These are phyloP conservation scores for Tenrec ecaudatus DNA, from an alignment of 2,113 vertebrate genomes.

Conservation along the genomic window DNA sequence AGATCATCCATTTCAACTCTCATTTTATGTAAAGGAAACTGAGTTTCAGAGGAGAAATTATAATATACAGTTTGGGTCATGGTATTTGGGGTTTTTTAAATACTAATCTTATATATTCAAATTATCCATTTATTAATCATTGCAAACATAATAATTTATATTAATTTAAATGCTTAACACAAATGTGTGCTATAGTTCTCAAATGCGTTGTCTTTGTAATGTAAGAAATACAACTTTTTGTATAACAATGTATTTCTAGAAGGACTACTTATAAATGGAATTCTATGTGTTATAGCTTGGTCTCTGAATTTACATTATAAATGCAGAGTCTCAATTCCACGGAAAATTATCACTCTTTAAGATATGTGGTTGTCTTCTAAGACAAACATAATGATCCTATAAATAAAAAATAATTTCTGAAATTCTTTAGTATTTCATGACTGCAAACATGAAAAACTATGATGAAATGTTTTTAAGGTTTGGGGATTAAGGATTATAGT, in stretches of 20 bases:
- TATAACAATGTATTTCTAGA: not conserved
- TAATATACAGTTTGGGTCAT: not conserved
- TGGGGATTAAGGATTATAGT: not conserved
- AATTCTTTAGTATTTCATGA: conserved; percentile 41
- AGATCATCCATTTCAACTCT: not conserved
- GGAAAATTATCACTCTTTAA: not conserved
- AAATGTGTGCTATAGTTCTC: not conserved
- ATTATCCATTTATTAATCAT: not conserved
- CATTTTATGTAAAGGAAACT: conserved; percentile 7
- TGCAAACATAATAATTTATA: not conserved
- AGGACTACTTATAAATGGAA: not conserved
- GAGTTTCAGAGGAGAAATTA: not conserved
- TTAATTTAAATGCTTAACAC: conserved; percentile 20
- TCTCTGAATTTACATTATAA: not conserved
- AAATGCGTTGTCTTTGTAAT: not conserved
- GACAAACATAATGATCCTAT: not conserved
- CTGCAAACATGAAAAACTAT: not conserved
- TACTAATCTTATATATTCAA: not conserved
- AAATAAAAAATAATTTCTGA: conserved; percentile 22
- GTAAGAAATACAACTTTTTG: not conserved
- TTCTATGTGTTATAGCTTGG: not conserved
- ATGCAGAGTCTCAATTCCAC: not conserved
- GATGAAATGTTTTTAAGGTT: not conserved
- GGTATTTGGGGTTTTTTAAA: not conserved
- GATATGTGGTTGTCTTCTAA: not conserved